A percentile compares a stretch with the other conserved stretches of the same genome.
phyloP scores from a whole-genome alignment of 2,888 invertebrate species.

The Aporophyla lueneburgensis region DNA sequence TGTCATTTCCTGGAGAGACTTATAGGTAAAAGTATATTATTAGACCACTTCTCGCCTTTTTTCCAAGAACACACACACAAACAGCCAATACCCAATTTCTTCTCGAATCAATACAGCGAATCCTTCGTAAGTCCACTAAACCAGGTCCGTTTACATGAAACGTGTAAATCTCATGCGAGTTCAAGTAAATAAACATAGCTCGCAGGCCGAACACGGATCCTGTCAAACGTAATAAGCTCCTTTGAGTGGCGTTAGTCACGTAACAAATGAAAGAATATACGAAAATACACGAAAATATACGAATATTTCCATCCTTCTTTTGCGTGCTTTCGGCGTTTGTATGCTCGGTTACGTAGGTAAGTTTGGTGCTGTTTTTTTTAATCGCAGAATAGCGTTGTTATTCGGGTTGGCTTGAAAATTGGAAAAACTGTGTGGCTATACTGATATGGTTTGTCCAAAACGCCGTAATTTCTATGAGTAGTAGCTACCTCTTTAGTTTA shows the following conservation, averaged over 20 bases:
- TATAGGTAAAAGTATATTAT: not conserved
- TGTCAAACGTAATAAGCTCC: constrained; percentile 79
- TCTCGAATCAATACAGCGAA: constrained; percentile 27
- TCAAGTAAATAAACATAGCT: constrained; percentile 66
- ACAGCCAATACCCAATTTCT: constrained; percentile 31
- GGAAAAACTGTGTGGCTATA: not conserved
- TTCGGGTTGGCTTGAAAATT: too few relatives aligned
- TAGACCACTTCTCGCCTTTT: not conserved
- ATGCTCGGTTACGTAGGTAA: constrained; percentile 28
- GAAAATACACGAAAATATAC: constrained; percentile 72
- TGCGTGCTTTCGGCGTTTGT: constrained; percentile 56
- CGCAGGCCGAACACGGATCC: constrained; percentile 67
- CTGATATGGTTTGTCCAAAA: too few relatives aligned
- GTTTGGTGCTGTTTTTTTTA: constrained; percentile 32
- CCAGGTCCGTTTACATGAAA: constrained; percentile 58
- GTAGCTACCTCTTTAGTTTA: too few relatives aligned
- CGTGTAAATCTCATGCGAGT: constrained; percentile 63
- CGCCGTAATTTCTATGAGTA: too few relatives aligned
- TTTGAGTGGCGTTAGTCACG: constrained; percentile 80
- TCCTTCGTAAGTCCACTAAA: constrained; percentile 55
- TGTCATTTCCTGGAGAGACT: not conserved
- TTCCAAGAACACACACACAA: constrained; percentile 1
- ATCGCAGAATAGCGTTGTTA: too few relatives aligned
- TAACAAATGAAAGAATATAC: constrained; percentile 75
- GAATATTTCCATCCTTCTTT: constrained; percentile 69